Evolutionary conservation across 1,140 invertebrate genomes (phyloP).

Genomic region (Chironomus tepperi): DNA sequence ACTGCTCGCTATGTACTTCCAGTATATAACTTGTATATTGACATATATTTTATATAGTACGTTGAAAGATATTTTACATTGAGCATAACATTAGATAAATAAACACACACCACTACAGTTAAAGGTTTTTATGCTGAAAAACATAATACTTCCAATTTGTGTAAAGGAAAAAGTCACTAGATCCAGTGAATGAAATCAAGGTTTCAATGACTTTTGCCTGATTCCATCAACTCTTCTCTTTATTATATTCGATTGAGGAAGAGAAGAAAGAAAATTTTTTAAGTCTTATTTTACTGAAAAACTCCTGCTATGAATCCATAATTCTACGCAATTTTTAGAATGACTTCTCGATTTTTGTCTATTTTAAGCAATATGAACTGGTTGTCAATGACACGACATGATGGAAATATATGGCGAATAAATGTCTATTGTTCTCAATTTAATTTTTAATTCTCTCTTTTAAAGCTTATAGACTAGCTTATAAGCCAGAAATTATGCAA

Average conservation of each 20-base stretch:
- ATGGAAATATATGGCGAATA: not conserved
- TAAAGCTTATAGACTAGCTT: not conserved
- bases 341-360: not conserved
- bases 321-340: conserved; percentile 12
- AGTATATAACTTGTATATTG: not conserved
- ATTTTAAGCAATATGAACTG: not conserved
- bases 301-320: not conserved
- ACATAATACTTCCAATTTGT: conserved; percentile 5
- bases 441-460: not conserved
- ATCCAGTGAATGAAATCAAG: not conserved
- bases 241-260: not conserved
- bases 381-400: no score
- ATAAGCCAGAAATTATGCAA: conserved; percentile 16
- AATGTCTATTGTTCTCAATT: not conserved
- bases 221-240: not conserved
- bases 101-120: not conserved
- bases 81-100: conserved; percentile 8
- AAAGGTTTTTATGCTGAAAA: conserved; percentile 5
- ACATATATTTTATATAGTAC: conserved; percentile 10
- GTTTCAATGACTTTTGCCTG: not conserved
- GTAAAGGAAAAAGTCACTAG: not conserved
- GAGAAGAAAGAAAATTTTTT: conserved; percentile 8
- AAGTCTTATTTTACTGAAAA: not conserved
- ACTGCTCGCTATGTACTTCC: not conserved
- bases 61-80: not conserved